Evolutionary conservation across 2,797 vertebrate genomes (phyloP).

Genomic region (Anguilla marmorata): DNA sequence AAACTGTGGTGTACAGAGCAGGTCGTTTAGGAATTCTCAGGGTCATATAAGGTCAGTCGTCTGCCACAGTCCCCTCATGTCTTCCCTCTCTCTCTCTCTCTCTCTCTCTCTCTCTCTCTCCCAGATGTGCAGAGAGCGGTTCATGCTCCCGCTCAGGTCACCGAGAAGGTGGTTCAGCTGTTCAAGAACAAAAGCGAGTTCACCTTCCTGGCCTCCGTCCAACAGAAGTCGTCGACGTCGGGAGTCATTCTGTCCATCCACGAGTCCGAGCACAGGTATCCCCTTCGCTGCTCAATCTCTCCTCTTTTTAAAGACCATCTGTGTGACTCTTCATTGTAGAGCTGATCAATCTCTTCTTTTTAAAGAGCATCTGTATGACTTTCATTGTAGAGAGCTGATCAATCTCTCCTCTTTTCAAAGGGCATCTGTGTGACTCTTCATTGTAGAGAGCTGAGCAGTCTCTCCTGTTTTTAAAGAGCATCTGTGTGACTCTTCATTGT

Average conservation of each 20-base stretch:
- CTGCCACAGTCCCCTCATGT: neutral
- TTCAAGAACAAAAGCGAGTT: slow-evolving; percentile 91
- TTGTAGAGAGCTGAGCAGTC: neutral
- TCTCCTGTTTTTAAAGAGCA: neutral
- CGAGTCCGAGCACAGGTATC: slow-evolving; percentile 91
- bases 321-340: too few species aligned
- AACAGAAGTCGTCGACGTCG: slow-evolving; percentile 87
- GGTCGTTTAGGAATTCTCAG: neutral
- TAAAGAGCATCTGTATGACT: too few species aligned
- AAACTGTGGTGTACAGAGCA: neutral
- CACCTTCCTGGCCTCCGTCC: slow-evolving; percentile 89
- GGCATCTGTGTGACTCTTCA: too few species aligned
- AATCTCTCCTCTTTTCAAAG: too few species aligned
- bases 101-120: slow-evolving; percentile 29
- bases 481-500: too few species aligned
- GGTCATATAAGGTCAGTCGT: neutral
- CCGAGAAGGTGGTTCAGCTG: slow-evolving; percentile 85
- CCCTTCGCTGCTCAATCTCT: neutral
- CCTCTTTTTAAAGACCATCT: neutral
- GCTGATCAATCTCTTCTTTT: too few species aligned
- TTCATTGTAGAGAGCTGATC: too few species aligned
- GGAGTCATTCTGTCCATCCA: slow-evolving; percentile 92
- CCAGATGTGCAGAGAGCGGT: slow-evolving; percentile 85
- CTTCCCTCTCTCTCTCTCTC: neutral
- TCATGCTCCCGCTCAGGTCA: slow-evolving; percentile 82